phyloP scores from a whole-genome alignment of 2,888 invertebrate genomes.

The Rhamphomyia laevipes region DNA sequence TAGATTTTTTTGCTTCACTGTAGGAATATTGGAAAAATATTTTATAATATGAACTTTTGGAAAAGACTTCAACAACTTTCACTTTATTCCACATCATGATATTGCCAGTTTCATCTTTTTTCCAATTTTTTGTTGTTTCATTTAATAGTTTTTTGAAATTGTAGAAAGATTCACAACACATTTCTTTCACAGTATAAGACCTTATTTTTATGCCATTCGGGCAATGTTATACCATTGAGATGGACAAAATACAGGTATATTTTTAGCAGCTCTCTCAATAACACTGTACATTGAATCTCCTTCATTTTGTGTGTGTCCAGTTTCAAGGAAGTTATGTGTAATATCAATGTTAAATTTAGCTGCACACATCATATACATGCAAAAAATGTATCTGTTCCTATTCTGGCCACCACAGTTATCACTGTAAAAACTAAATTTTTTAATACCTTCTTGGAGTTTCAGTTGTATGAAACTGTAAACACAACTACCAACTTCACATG shows the following conservation, averaged over 20 bases:
- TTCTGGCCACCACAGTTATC: conserved; percentile 3
- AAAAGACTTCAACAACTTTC: too few species aligned
- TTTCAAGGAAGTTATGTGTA: conserved; percentile 5
- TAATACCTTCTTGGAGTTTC: background rate
- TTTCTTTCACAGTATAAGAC: background rate
- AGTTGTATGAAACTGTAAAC: background rate
- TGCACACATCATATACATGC: background rate
- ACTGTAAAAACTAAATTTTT: conserved; percentile 3
- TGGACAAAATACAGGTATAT: conserved; percentile 1
- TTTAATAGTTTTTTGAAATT: background rate
- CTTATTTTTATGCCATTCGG: background rate
- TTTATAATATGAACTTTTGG: too few species aligned
- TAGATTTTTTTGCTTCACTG: too few species aligned
- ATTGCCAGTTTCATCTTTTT: background rate
- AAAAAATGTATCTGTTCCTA: conserved; percentile 1
- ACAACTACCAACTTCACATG: conserved; percentile 2
- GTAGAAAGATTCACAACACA: background rate
- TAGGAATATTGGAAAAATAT: too few species aligned
- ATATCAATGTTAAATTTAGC: conserved; percentile 4
- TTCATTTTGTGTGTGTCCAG: conserved; percentile 6
- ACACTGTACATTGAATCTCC: conserved; percentile 8
- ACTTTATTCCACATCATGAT: too few species aligned
- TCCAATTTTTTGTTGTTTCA: background rate
- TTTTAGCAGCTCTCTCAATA: background rate
- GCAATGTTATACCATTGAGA: conserved; percentile 3